Base-by-base conservation (phyloP, 37 sponge, comb jelly and placozoan genomes). In the Chondrilla cf. caribensis region DNA sequence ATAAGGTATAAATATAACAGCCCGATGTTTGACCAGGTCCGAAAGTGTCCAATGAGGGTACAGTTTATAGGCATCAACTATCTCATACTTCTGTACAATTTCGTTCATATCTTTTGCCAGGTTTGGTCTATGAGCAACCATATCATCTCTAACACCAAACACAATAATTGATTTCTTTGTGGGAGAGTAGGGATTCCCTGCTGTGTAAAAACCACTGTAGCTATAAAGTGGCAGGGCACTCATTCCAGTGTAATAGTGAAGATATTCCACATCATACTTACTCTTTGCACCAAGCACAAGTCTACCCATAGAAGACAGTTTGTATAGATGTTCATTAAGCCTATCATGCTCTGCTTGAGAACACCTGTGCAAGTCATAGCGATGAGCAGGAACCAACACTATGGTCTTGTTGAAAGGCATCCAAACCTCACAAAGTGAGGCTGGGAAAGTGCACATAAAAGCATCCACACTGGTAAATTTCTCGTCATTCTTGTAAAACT, bases 391-490 rank as follows among this genome's bases (percentile, higher is more conserved):
- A 2, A 24, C 9, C 14, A 80, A 71, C 17, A 80, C 35, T 3
- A 86, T 36, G 19, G 86, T 54, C 41, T 86, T 86, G 73, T 86
- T 86, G 70, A 86, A 86, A 0, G 86, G 86, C 86, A 86, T 86
- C 86, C 86, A 86, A 71, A 86, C 0, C 64, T 86, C 81, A 58
- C 86, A 86, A 72, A 73, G 58, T 0, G 81, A 36, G 6, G 86
- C 41, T 33, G 86, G 86, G 68, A 72, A 86, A 7, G 29, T 2
- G 35, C 86, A 86, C 26, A 86, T 70, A n/a, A 86, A 86, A 33
- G 72, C 86, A 79, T 80, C 81, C 0, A 65, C 68, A 2, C 55
- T 44, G 5, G 72, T 80, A 22, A 86, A 55, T 31, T 70, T 9
- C 22, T 36, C 28, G 59, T 80, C 58, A 54, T 38, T 35, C 57